phyloP scores from a whole-genome alignment of 2,113 vertebrate species.

The Lanius collurio region DNA sequence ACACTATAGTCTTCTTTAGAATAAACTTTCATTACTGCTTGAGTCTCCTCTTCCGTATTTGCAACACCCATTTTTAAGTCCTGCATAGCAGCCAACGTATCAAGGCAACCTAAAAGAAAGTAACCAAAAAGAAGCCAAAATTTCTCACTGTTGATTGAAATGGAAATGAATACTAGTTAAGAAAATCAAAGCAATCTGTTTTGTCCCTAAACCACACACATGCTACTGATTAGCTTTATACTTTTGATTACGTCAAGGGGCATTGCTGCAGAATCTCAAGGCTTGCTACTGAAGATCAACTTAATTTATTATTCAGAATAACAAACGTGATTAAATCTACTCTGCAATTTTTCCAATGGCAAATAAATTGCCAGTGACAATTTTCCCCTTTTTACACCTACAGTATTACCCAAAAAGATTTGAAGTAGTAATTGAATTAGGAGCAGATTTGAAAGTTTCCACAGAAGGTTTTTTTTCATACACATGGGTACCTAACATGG shows the following conservation, averaged over 20 bases:
- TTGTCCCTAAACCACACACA: background rate
- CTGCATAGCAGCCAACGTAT: constrained; percentile 97
- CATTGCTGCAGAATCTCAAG: background rate
- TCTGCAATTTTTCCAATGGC: background rate
- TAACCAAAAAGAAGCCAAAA: background rate
- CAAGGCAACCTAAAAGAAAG: constrained; percentile 87
- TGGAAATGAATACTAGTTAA: background rate
- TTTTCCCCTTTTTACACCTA: background rate
- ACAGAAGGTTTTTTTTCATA: background rate
- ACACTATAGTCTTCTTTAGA: constrained; percentile 98
- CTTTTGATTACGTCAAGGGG: background rate
- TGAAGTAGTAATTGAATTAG: background rate
- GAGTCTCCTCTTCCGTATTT: constrained; percentile 94
- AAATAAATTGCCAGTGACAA: background rate
- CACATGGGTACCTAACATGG: background rate
- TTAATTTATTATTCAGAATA: background rate
- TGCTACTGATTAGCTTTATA: accelerated
- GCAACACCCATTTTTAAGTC: constrained; percentile 97
- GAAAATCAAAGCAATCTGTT: background rate
- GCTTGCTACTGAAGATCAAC: background rate
- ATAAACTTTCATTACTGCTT: constrained; percentile 98
- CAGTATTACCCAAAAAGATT: background rate
- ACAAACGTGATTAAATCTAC: background rate
- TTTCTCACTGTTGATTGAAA: background rate
- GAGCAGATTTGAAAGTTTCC: background rate